These are phyloP conservation scores for Jaculus jaculus DNA, from an alignment of 2,113 vertebrate genomes.

Conservation along the genomic window DNA sequence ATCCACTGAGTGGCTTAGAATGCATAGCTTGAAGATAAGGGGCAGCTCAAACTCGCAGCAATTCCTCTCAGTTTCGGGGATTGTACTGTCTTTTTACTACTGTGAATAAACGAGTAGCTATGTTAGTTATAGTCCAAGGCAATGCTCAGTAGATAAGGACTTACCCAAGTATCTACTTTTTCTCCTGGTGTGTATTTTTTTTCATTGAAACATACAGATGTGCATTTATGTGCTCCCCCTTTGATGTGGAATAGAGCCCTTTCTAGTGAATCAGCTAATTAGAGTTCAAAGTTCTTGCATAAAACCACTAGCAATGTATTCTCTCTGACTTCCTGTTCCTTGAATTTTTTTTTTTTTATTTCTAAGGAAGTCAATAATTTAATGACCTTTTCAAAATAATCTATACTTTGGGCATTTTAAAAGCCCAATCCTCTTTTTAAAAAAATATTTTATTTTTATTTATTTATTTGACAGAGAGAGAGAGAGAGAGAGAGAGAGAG, in stretches of 20 bases:
- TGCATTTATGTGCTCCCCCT: neutral
- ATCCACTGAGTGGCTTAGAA: neutral
- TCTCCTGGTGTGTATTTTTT: neutral
- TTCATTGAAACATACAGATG: neutral
- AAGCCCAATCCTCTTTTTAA: too few species aligned
- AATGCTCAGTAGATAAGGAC: neutral
- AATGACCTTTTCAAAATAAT: neutral
- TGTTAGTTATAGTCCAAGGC: neutral
- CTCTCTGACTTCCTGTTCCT: neutral
- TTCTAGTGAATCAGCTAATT: constrained; percentile 21
- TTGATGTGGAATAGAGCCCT: neutral
- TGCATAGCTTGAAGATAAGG: neutral
- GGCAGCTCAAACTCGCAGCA: too few species aligned
- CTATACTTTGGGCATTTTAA: neutral
- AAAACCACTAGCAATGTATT: constrained; percentile 13
- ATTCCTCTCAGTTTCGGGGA: neutral
- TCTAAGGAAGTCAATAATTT: neutral
- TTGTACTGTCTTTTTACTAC: neutral
- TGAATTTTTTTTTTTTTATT: neutral
- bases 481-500: too few species aligned
- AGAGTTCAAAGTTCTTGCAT: neutral
- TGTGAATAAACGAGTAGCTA: neutral
- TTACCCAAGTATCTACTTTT: constrained; percentile 32
- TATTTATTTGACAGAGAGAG: too few species aligned
- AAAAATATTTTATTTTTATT: too few species aligned